phyloP scores from a whole-genome alignment of 2,113 vertebrate genomes.

The Nothobranchius kuhntae region DNA sequence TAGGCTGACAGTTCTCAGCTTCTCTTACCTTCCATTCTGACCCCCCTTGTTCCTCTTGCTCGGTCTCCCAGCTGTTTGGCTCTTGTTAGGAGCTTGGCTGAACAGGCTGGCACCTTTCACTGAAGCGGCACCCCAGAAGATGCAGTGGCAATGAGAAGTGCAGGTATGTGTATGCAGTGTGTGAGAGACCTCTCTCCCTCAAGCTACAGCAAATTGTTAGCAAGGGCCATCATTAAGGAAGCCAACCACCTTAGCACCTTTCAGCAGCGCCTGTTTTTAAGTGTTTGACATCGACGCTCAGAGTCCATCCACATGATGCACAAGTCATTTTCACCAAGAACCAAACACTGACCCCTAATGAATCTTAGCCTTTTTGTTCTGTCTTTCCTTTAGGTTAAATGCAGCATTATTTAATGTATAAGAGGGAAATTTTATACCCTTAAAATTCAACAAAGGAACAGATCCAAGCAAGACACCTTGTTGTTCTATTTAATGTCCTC shows the following conservation, averaged over 20 bases:
- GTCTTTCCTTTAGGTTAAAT: background rate
- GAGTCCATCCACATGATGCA: conserved; percentile 16
- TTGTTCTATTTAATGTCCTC: too few relatives aligned
- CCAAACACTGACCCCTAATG: conserved; percentile 21
- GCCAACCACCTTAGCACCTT: conserved; percentile 47
- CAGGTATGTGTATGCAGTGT: conserved; percentile 15
- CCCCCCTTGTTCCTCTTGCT: conserved; percentile 32
- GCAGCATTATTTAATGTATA: conserved; percentile 19
- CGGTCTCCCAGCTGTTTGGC: conserved; percentile 65
- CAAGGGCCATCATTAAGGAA: conserved; percentile 55
- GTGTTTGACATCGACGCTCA: conserved; percentile 39
- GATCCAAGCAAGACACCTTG: background rate
- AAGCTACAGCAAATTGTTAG: conserved; percentile 70
- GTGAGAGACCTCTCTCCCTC: conserved; percentile 48
- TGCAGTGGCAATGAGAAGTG: conserved; percentile 53
- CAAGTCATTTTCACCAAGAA: conserved; percentile 32
- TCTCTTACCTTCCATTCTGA: conserved; percentile 49
- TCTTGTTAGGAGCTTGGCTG: conserved; percentile 76
- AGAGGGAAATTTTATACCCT: conserved; percentile 8
- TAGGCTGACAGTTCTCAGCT: conserved; percentile 66
- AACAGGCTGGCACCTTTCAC: conserved; percentile 72
- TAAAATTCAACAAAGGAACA: conserved; percentile 27
- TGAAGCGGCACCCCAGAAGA: conserved; percentile 70
- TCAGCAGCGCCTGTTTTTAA: conserved; percentile 44
- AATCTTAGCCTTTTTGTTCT: background rate